Evolutionary conservation across 35 echinoderm and acorn worm species (phyloP).

Genomic region (Strongylocentrotus purpuratus): DNA sequence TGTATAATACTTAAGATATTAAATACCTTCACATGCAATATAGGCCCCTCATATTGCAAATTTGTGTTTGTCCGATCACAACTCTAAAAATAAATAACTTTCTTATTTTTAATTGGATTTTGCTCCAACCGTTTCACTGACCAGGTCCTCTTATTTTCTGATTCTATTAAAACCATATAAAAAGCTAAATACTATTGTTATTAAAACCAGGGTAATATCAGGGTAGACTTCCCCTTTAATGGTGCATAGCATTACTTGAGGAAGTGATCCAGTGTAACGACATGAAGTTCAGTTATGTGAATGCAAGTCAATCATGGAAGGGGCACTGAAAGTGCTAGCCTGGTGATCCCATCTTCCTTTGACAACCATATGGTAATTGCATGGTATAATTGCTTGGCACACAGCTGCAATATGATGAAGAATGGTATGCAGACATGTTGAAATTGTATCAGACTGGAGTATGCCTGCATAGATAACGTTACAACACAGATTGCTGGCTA

Average conservation of each 20-base stretch:
- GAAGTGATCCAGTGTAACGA: neutral
- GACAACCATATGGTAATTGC: constrained; percentile 8
- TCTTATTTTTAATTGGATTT: too few species aligned
- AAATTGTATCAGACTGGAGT: neutral
- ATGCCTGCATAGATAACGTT: neutral
- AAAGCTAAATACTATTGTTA: too few species aligned
- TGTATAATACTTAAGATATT: too few species aligned
- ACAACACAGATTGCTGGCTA: neutral
- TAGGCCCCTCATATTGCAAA: too few species aligned
- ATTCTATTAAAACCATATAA: too few species aligned
- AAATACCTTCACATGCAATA: too few species aligned
- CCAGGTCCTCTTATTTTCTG: too few species aligned
- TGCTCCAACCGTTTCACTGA: too few species aligned
- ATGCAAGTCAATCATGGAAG: neutral
- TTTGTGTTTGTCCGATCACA: too few species aligned
- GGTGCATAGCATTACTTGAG: neutral
- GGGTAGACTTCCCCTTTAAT: neutral
- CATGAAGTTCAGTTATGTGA: neutral
- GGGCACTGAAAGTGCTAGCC: neutral
- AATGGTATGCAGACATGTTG: neutral
- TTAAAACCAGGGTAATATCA: too few species aligned
- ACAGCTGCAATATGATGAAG: neutral
- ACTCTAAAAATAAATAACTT: too few species aligned
- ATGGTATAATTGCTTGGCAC: neutral
- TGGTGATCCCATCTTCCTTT: constrained; percentile 1